Evolutionary conservation across 2,797 vertebrate genomes (phyloP).

Genomic region (Lepus townsendii): DNA sequence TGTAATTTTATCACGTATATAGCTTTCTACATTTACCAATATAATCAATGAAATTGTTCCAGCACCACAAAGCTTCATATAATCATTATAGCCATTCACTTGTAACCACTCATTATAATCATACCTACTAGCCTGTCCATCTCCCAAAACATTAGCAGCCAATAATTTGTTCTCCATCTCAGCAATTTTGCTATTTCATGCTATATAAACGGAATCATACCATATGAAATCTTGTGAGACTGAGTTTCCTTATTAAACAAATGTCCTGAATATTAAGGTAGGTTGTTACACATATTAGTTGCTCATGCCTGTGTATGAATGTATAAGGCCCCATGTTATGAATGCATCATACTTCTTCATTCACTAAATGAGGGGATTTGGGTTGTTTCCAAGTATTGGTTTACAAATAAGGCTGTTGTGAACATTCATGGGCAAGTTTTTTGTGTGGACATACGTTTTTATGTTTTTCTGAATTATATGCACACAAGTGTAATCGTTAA

Average conservation of each 20-base stretch:
- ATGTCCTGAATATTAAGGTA: not conserved
- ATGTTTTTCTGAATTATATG: not conserved
- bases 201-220: not conserved
- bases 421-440: not conserved
- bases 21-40: not conserved
- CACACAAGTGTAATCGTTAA: not conserved
- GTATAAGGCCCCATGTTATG: not conserved
- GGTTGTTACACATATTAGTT: not conserved
- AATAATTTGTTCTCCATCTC: not conserved
- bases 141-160: not conserved
- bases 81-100: not conserved
- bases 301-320: not conserved
- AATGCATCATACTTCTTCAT: not conserved
- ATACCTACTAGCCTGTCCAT: not conserved
- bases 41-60: not conserved
- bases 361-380: not conserved
- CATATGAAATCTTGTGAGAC: not conserved
- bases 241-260: not conserved
- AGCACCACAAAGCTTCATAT: not conserved
- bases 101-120: not conserved
- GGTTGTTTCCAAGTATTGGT: not conserved
- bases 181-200: not conserved
- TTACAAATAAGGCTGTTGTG: not conserved
- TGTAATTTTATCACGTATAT: not conserved
- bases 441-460: not conserved